Evolutionary conservation across 2,113 vertebrate genomes (phyloP), one percentile per base, ranked within the genome.

Genomic region (Otis tarda): DNA sequence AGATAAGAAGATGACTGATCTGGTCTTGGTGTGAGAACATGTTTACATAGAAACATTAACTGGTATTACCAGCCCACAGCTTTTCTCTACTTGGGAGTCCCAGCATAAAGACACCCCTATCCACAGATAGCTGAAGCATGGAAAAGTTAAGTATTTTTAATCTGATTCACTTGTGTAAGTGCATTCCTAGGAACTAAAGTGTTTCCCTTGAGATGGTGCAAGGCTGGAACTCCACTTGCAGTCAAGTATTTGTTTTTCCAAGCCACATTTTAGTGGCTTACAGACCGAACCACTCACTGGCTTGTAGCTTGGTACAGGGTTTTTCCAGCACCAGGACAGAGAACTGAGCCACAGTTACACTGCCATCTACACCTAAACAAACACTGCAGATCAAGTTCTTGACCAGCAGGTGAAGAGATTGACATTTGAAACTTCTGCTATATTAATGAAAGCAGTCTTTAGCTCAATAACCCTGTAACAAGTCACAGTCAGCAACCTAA

Each of bases 401-500:
- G 79, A 94, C 43, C 92, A 77, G 76, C 68, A 88, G 80, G 61
- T 67, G 33, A 93, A 74, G 14, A 61, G 53, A 79, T 14, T 52
- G 55, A 91, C 31, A 87, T 39, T 7, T 95, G 67, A 89, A 88
- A 87, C 13, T 81, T 65, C 50, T 80, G 67, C 55, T 76, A 47
- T 63, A 83, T 65, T 83, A 70, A 92, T 94, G 68, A 49, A 89
- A 95, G 87, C 60, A 82, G 52, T 53, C 64, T 64, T 81, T 28
- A 86, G 43, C 90, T 94, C 56, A 71, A 63, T 68, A 89, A 91
- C 74, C 94, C 95, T 83, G 74, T 76, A 61, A 45, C 81, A 85
- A 95, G 88, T 82, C 92, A 75, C 61, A 94, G 87, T 69, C 74
- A 88, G 92, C 87, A 80, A 93, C 8, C 59, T 83, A 90, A 77